Evolutionary conservation across 1,140 invertebrate species (phyloP), one percentile per base, ranked within the genome.

Genomic region (Propsilocerus akamusi): DNA sequence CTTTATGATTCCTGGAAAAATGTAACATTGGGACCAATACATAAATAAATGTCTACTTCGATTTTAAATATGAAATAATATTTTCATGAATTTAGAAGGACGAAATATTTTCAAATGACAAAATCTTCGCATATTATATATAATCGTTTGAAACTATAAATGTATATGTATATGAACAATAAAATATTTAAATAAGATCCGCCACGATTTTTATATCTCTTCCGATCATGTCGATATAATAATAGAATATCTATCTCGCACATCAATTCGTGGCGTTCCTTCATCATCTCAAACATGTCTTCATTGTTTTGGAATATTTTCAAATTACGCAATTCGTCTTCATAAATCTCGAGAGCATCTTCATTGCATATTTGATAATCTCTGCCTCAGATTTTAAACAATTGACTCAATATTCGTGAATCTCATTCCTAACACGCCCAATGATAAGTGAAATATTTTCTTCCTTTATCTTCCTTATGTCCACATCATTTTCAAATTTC

Each of bases 181-280:
- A n/a, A n/a, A n/a, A n/a, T n/a, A n/a, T n/a, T n/a, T n/a, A n/a
- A n/a, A n/a, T n/a, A n/a, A n/a, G n/a, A n/a, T 0, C 87, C 86
- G 5, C 86, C 86, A 37, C 88, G 73, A 66, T 91, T 89, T 51
- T 86, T 78, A 58, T 82, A 88, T 3, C 88, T 72, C 53, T 81
- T 78, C 0, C 84, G 83, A 59, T 87, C 81, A 22, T 74, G 74
- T 1, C 79, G 78, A 54, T 79, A 77, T 48, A 72, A 71, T 52
- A 85, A 78, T 7, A 88, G 58, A 22, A 83, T 76, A 23, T 72
- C 70, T 71, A 81, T 77, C 57, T 81, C 75, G 6, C 70, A 60
- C 74, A 78, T 83, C 0, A 84, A 59, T 23, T 74, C 65, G 34
- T 76, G 68, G 17, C 76, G 72, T 37, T 77, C 72, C 4, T 72